Evolutionary conservation across 2,113 vertebrate genomes (phyloP), one percentile per base, ranked within the genome.

Genomic region (western clawed frog (Xenopus tropicalis)): DNA sequence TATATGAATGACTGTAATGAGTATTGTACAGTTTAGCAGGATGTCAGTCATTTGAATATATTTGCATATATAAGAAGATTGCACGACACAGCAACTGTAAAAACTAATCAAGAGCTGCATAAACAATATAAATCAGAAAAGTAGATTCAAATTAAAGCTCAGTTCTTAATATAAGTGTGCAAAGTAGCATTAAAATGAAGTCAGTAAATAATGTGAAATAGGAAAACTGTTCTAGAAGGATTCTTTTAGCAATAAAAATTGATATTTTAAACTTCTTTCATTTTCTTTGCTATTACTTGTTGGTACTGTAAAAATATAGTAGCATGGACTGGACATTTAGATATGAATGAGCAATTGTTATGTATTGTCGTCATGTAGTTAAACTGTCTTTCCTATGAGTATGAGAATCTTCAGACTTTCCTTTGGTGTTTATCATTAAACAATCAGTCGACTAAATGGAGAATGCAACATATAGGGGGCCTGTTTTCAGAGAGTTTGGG

Each of bases 21-120:
- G 73, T 69, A 75, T 75, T 54, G 66, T 69, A 66, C 58, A 29
- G 73, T 75, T 75, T 69, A 75, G 66, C 73, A 69, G 73, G 66
- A 75, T 75, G 73, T 63, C 66, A 75, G 58, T 75, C 66, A 75
- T 75, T 75, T 75, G 66, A 75, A 75, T 75, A 69, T 52, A 75
- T 75, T 69, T 75, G 73, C 66, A 75, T 75, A 75, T 44, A 67
- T 69, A 63, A 75, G 57, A 62, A 69, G 57, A 44, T 42, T 16
- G 46, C 54, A 52, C 44, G 51, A 57, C 72, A 74, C 44, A 54
- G 72, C 57, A 68, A 74, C 72, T 68, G 72, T 74, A 68, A 68
- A 68, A 74, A 74, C 57, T 61, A 75, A 75, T 75, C 73, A 75
- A 75, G 73, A 69, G 61, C 43, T 69, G 57, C 57, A 69, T 64